Percentiles rank a stretch among this genome's conserved stretches.
Conservation (phyloP, 2,888 invertebrate genomes). For the Drosophila niveifrons region DNA sequence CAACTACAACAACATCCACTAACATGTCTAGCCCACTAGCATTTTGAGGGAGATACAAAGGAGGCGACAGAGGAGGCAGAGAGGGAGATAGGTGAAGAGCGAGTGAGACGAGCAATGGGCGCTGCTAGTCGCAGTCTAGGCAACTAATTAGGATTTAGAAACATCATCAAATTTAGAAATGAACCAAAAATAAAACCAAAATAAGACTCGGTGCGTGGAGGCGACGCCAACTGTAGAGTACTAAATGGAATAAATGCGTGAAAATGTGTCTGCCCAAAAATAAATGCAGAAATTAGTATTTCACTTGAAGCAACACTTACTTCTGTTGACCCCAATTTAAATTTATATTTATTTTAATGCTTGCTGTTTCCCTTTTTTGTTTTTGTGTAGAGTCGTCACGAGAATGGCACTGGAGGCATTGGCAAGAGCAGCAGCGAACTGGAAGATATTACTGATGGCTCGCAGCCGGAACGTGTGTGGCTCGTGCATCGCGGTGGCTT, state of each 20-base stretch:
- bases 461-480: constrained; percentile 91
- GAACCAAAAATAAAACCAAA: constrained; percentile 69
- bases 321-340: constrained; percentile 70
- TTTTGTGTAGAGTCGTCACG: constrained; percentile 66
- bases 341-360: constrained; percentile 26
- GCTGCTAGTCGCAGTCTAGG: constrained; percentile 44
- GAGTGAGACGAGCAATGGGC: constrained; percentile 21
- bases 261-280: constrained; percentile 68
- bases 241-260: constrained; percentile 78
- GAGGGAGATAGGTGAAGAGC: not conserved
- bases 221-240: constrained; percentile 51
- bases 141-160: constrained; percentile 81
- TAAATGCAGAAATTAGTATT: constrained; percentile 47
- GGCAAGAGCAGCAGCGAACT: constrained; percentile 41
- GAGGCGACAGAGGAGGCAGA: not conserved
- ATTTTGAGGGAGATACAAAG: constrained; percentile 38
- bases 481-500: constrained; percentile 97
- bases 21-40: constrained; percentile 68
- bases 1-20: constrained; percentile 1
- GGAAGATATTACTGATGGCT: constrained; percentile 54
- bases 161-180: constrained; percentile 79
- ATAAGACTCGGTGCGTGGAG: constrained; percentile 28
- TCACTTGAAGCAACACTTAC: constrained; percentile 63
- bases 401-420: constrained; percentile 59
- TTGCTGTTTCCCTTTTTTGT: constrained; percentile 9